A percentile compares a stretch with the other conserved stretches of the same genome.
Conservation (phyloP, 2,888 invertebrate genomes). For the Pseudococcus viburni region DNA sequence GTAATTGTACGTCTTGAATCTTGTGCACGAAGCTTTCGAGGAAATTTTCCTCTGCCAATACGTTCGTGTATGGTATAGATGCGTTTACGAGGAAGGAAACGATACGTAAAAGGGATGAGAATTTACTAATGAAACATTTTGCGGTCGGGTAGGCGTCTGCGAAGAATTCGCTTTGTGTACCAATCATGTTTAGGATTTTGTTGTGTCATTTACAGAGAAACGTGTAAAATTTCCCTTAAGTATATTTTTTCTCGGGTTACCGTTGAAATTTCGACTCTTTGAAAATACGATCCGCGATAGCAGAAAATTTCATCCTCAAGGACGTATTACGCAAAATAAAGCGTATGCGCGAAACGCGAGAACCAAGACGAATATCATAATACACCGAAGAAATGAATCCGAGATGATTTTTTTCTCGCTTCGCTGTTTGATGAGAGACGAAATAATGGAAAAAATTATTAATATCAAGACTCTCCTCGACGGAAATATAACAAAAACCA, state of each 20-base stretch:
- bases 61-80: background rate
- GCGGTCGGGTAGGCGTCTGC: background rate
- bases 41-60: background rate
- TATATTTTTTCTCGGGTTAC: background rate
- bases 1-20: background rate
- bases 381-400: background rate
- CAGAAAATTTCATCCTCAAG: background rate
- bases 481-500: slow-evolving; percentile 36
- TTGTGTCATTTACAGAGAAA: slow-evolving; percentile 11
- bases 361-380: background rate
- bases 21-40: background rate
- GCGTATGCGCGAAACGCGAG: background rate
- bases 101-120: slow-evolving; percentile 9
- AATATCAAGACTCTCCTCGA: background rate
- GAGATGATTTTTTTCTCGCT: background rate
- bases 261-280: background rate
- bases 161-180: background rate
- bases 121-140: slow-evolving; percentile 16
- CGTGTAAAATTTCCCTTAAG: background rate
- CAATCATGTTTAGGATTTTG: background rate
- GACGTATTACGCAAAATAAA: background rate
- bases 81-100: background rate
- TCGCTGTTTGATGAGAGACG: background rate
- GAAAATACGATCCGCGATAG: background rate
- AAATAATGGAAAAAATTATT: slow-evolving; percentile 13